phyloP scores from a whole-genome alignment of 2,888 invertebrate genomes.

The Oxytorus armatus region DNA sequence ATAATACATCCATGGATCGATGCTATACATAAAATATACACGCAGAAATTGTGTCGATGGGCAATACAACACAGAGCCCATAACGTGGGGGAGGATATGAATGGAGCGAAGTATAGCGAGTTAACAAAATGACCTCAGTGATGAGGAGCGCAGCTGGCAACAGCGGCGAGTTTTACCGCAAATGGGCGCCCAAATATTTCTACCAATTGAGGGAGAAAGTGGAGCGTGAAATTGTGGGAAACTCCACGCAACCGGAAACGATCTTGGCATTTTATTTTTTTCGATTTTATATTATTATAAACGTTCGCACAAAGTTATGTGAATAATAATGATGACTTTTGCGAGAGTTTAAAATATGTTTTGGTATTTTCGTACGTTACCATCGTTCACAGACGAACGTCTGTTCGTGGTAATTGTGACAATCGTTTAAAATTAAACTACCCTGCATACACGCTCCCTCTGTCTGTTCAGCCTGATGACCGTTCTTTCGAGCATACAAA shows the following conservation, averaged over 20 bases:
- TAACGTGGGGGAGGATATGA: constrained; percentile 52
- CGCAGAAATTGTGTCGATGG: background rate
- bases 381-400: constrained; percentile 4
- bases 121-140: constrained; percentile 42
- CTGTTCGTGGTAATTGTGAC: constrained; percentile 68
- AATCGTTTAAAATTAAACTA: constrained; percentile 68
- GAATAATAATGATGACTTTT: background rate
- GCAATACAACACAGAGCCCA: background rate
- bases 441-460: constrained; percentile 26
- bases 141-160: constrained; percentile 35
- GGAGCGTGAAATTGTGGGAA: constrained; percentile 38
- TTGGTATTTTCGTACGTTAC: background rate
- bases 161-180: constrained; percentile 25
- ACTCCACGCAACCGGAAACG: background rate
- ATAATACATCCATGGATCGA: no score
- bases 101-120: constrained; percentile 39
- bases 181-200: constrained; percentile 55
- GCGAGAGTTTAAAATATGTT: background rate
- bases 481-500: constrained; percentile 17
- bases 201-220: constrained; percentile 29
- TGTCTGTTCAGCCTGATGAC: constrained; percentile 4
- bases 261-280: background rate
- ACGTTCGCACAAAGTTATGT: background rate
- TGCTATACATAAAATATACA: background rate
- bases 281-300: constrained; percentile 16